Evolutionary conservation across 1,140 invertebrate genomes (phyloP), one percentile per base, ranked within the genome.

Genomic region (Philotrypesis tridentata): DNA sequence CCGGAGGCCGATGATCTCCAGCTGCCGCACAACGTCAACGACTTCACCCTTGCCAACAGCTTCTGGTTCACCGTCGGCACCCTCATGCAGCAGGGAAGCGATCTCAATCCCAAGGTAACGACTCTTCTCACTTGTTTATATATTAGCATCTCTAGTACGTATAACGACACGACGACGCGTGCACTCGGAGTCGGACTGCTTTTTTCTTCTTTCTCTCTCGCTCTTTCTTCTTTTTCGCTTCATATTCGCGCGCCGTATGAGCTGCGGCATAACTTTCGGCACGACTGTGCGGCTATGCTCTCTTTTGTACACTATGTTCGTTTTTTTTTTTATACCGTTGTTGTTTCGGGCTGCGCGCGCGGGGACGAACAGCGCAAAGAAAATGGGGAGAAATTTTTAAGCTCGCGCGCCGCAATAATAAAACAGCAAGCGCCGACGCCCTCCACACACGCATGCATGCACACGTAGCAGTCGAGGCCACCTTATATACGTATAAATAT

Each of bases 51-150:
- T 80, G 93, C 94, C 87, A 97, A 97, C 92, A 95, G 95, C 92
- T 96, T 98, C 90, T 98, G 96, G 97, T 98, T 98, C 91, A 96
- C 96, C 17, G 96, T 98, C 84, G 97, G 97, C 73, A 97, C 97
- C 12, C 94, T 98, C 83, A 98, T 98, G 97, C 97, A 98, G 91
- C 97, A 98, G 93, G 97, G 97, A 84, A 97, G 96, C 84, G 96
- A 97, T 90, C 93, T 97, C 83, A 96, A 96, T 90, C 97, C 97
- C 73, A 95, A 96, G 95, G 94, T 95, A 93, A 88, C 86, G 71
- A 71, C 63, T 82, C 80, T 70, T 84, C 84, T 4, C 21, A 43
- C 61, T 31, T 21, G n/a, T 74, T 29, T n/a, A n/a, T n/a, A n/a
- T n/a, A n/a, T n/a, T n/a, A n/a, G n/a, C n/a, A n/a, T n/a, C 33